Conservation (phyloP, 2,113 vertebrate genomes). For the Bos javanicus region DNA sequence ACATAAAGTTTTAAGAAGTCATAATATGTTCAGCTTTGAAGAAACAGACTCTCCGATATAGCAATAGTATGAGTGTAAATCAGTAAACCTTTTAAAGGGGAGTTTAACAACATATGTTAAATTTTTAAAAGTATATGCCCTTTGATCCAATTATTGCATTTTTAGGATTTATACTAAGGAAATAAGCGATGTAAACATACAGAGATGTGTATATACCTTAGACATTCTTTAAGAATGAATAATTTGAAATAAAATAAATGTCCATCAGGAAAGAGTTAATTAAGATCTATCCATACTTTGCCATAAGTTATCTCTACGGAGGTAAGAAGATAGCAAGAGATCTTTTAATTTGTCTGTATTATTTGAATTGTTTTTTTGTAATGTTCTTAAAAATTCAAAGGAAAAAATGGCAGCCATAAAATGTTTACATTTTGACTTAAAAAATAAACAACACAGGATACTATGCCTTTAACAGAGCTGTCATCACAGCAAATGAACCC, state of each 20-base stretch:
- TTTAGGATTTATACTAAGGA: neutral
- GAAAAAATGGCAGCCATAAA: neutral
- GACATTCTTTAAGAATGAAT: neutral
- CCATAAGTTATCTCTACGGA: neutral
- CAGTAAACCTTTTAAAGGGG: neutral
- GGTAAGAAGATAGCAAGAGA: neutral
- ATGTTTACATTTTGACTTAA: neutral
- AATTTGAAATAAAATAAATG: slow-evolving; percentile 35
- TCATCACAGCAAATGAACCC: neutral
- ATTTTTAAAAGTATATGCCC: neutral
- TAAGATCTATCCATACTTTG: neutral
- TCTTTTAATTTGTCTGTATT: slow-evolving; percentile 34
- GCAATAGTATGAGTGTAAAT: neutral
- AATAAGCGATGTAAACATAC: neutral
- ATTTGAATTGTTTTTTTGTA: slow-evolving; percentile 19
- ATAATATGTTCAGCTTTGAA: neutral
- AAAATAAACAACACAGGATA: neutral
- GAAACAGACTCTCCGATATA: neutral
- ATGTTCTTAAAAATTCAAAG: slow-evolving; percentile 28
- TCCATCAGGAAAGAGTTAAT: neutral
- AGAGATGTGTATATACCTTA: neutral
- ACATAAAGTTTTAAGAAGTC: neutral
- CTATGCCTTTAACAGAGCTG: neutral
- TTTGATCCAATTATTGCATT: neutral
- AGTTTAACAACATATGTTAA: neutral